Evolutionary conservation across 2,888 invertebrate genomes (phyloP).

Genomic region (Mylabris sibirica): DNA sequence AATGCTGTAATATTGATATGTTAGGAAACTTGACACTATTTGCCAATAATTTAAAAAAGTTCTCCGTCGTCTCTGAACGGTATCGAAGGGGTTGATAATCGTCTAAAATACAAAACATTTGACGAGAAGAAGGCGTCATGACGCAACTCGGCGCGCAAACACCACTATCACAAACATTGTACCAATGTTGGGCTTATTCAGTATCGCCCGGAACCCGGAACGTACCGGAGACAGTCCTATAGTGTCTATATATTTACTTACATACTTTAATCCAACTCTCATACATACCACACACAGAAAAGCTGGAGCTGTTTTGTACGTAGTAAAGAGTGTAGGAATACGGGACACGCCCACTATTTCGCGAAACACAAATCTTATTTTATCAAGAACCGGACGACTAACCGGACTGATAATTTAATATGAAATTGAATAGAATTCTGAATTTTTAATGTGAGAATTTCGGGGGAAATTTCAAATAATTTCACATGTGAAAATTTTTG

Average conservation of each 20-base stretch:
- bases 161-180: no score
- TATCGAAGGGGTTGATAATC: slow-evolving; percentile 9
- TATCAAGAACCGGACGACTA: slow-evolving; percentile 19
- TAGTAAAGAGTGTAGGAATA: slow-evolving; percentile 8
- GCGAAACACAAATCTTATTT: neutral
- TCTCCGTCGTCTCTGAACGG: neutral
- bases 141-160: slow-evolving; percentile 36
- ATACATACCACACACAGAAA: neutral
- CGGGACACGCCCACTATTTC: slow-evolving; percentile 35
- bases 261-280: neutral
- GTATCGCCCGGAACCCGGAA: no score
- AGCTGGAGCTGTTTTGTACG: neutral
- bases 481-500: neutral
- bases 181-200: no score
- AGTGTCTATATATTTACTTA: neutral
- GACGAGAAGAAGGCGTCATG: slow-evolving; percentile 26
- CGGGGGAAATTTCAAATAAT: neutral
- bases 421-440: slow-evolving; percentile 8
- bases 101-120: neutral
- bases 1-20: neutral
- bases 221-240: slow-evolving; percentile 26
- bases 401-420: slow-evolving; percentile 13
- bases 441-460: neutral
- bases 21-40: neutral
- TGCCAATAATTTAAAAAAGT: neutral